Conservation (phyloP, 1,140 invertebrate species). For the Drosophila ficusphila region DNA sequence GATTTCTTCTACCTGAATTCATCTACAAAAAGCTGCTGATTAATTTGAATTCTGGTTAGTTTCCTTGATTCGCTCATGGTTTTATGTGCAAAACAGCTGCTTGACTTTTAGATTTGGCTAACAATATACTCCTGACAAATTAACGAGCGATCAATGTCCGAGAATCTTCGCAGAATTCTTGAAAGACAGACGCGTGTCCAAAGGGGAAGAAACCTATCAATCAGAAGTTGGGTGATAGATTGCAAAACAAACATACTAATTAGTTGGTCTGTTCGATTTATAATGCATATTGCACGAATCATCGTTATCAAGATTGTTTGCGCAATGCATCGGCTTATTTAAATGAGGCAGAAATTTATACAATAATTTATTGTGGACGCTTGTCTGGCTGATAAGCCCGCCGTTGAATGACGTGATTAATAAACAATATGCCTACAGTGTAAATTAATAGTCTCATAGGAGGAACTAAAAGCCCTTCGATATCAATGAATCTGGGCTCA, state of each 20-base stretch:
- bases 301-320: conserved; percentile 47
- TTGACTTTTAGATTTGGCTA: neutral
- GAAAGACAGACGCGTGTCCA: conserved; percentile 13
- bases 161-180: neutral
- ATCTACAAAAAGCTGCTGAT: conserved; percentile 1
- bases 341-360: conserved; percentile 54
- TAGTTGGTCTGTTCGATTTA: conserved; percentile 16
- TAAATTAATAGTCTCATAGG: conserved; percentile 36
- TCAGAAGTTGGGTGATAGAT: conserved; percentile 12
- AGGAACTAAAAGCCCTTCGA: conserved; percentile 1
- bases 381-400: conserved; percentile 67
- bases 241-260: conserved; percentile 26
- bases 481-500: conserved; percentile 16
- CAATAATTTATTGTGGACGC: conserved; percentile 47
- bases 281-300: conserved; percentile 18
- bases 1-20: conserved; percentile 12
- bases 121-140: conserved; percentile 19
- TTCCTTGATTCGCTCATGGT: neutral
- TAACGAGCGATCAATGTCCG: conserved; percentile 21
- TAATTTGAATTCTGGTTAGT: conserved; percentile 15
- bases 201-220: conserved; percentile 10
- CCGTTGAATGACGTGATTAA: conserved; percentile 47
- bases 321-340: conserved; percentile 44
- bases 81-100: conserved; percentile 6
- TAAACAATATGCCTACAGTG: conserved; percentile 63